A percentile compares a stretch with the other conserved stretches of the same genome.
phyloP scores from a whole-genome alignment of 2,888 invertebrate genomes.

The Eupithecia dodoneata region DNA sequence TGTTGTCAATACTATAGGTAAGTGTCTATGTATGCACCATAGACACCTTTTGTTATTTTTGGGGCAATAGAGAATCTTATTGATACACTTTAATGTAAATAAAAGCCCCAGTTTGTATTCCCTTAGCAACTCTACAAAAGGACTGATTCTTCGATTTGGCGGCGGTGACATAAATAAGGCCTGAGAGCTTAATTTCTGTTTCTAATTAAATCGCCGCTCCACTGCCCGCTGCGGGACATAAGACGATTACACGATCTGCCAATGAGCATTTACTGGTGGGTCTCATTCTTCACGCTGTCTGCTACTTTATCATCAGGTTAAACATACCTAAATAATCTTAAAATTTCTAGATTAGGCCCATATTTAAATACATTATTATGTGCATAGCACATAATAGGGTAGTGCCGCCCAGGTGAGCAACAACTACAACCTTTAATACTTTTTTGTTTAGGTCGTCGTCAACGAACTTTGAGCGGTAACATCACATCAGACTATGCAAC shows the following conservation, averaged over 20 bases:
- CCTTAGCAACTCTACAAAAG: too few species aligned
- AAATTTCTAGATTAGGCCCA: neutral
- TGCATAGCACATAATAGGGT: neutral
- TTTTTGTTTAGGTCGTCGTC: conserved; percentile 79
- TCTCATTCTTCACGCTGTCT: neutral
- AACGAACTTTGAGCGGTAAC: conserved; percentile 85
- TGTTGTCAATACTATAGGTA: conserved; percentile 89
- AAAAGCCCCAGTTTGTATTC: too few species aligned
- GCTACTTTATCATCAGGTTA: neutral
- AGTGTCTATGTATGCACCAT: neutral
- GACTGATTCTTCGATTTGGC: too few species aligned
- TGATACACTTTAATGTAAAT: too few species aligned
- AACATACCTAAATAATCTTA: neutral
- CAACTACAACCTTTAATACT: neutral
- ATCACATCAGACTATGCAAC: conserved; percentile 76
- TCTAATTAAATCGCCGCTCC: too few species aligned
- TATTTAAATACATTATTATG: neutral
- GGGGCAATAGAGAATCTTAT: too few species aligned
- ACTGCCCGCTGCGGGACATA: too few species aligned
- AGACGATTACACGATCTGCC: too few species aligned
- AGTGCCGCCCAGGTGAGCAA: neutral
- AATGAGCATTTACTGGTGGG: too few species aligned
- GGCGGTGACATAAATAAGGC: too few species aligned
- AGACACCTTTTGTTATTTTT: too few species aligned
- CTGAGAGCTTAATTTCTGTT: too few species aligned